Base-by-base conservation (phyloP, 2,113 vertebrate species). In the Trogon melanurus region DNA sequence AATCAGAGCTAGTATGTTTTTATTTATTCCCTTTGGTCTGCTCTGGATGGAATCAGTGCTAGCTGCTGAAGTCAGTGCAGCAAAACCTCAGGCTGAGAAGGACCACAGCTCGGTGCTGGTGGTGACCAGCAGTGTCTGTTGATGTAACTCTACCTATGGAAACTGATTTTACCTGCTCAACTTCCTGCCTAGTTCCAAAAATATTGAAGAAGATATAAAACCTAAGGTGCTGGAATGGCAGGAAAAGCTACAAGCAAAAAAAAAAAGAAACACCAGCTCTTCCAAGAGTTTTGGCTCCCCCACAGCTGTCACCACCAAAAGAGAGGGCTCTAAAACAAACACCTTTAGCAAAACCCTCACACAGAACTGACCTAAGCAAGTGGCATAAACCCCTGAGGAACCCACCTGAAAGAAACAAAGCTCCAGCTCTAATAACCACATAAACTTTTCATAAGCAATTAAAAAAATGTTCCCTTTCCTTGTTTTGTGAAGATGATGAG, bases 41-140 rank as follows among this genome's bases (percentile, higher is more conserved):
- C 48, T 53, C 36, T 0, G 0, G 16, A 9, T 65, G 3, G 32
- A 64, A 56, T 16, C 29, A n/a, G 60, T 0, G 10, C n/a, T 27
- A 11, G 32, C 36, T 5, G 5, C n/a, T 54, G 78, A 48, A 60
- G 25, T 5, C 2, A 4, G 21, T 56, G 34, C 61, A 91, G 61
- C 38, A 79, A 82, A 92, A 60, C 61, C 67, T 41, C 6, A 4
- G 61, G 34, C 65, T 64, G 66, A 57, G 48, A 41, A 19, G 50
- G 88, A 22, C 23, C 3, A 14, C 21, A 79, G 47, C 45, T 64
- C 2, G 2, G 13, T 1, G 2, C 29, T 92, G 83, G n/a, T 36
- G 70, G 25, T 50, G 73, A 57, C 45, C 58, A 82, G 60, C 34
- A 53, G 12, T 6, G 34, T 16, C 51, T 71, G 25, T 0, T 21